Percentiles rank a stretch among this genome's conserved stretches.
phyloP scores from a whole-genome alignment of 2,888 invertebrate genomes.

The Pyrgus malvae region DNA sequence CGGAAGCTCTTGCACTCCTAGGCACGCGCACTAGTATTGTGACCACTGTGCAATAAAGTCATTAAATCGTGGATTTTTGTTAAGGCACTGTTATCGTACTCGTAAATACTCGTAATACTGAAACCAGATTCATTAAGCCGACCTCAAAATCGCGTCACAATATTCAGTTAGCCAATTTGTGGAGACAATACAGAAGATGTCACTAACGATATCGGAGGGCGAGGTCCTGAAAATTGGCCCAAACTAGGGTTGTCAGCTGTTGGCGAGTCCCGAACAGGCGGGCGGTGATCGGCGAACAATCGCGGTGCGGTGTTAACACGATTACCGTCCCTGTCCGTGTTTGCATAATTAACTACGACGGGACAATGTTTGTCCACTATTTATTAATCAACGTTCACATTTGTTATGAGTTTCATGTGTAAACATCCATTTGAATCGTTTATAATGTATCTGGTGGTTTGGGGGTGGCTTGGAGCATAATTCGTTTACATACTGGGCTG shows the following conservation, averaged over 20 bases:
- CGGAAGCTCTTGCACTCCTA: no score
- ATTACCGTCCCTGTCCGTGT: constrained; percentile 12
- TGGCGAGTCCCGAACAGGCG: constrained; percentile 5
- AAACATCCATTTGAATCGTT: constrained; percentile 18
- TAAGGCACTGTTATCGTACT: no score
- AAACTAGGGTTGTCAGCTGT: constrained; percentile 17
- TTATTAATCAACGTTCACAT: constrained; percentile 19
- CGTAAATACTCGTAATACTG: no score
- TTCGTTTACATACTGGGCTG: not conserved
- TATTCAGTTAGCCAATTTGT: not conserved
- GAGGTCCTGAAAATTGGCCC: constrained; percentile 7
- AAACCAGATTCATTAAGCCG: no score
- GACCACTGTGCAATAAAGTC: no score
- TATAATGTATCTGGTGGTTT: constrained; percentile 1
- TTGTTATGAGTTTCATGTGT: constrained; percentile 17
- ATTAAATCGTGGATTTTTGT: no score
- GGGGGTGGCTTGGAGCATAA: not conserved
- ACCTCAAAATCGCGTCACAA: not conserved
- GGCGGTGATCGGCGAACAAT: constrained; percentile 2
- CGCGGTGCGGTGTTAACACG: constrained; percentile 15
- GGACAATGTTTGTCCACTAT: constrained; percentile 14
- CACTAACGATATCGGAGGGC: not conserved
- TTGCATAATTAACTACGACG: constrained; percentile 18
- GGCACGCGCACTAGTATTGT: no score
- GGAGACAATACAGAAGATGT: constrained; percentile 3